Evolutionary conservation across 2,888 invertebrate species (phyloP).

Genomic region (Clostera curtula): DNA sequence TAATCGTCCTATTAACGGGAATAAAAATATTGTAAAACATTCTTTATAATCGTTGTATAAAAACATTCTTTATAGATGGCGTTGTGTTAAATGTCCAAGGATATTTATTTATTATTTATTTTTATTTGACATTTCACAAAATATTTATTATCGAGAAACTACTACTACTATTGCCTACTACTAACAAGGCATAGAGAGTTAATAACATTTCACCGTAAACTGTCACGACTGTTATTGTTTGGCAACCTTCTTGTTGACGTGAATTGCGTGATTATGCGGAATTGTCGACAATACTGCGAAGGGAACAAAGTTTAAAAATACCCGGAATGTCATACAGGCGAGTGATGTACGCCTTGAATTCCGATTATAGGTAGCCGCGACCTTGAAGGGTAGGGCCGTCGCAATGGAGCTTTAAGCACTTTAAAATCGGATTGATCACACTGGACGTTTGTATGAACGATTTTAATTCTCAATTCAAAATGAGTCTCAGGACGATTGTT

Average conservation of each 20-base stretch:
- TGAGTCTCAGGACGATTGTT: conserved; percentile 1
- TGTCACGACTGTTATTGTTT: too few species aligned
- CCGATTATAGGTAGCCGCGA: conserved; percentile 14
- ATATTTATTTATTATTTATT: too few species aligned
- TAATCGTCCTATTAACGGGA: too few species aligned
- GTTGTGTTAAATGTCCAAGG: too few species aligned
- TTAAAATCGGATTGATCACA: conserved; percentile 11
- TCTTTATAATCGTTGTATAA: too few species aligned
- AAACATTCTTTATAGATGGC: too few species aligned
- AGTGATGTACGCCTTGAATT: conserved; percentile 21
- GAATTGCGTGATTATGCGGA: not conserved
- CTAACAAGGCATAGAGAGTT: too few species aligned
- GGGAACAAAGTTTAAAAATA: conserved; percentile 1
- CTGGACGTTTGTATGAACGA: conserved; percentile 16
- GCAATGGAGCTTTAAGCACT: conserved; percentile 20
- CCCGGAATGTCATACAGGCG: conserved; percentile 3
- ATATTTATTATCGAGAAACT: too few species aligned
- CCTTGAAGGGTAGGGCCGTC: conserved; percentile 26
- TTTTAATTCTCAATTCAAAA: conserved; percentile 9
- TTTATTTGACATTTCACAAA: too few species aligned
- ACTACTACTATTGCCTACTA: too few species aligned
- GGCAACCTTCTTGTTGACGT: not conserved
- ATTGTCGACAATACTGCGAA: not conserved
- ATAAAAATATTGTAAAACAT: too few species aligned
- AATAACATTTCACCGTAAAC: too few species aligned